These are phyloP conservation scores for Medauroidea extradentata DNA, from an alignment of 1,140 invertebrate genomes.

Conservation along the genomic window DNA sequence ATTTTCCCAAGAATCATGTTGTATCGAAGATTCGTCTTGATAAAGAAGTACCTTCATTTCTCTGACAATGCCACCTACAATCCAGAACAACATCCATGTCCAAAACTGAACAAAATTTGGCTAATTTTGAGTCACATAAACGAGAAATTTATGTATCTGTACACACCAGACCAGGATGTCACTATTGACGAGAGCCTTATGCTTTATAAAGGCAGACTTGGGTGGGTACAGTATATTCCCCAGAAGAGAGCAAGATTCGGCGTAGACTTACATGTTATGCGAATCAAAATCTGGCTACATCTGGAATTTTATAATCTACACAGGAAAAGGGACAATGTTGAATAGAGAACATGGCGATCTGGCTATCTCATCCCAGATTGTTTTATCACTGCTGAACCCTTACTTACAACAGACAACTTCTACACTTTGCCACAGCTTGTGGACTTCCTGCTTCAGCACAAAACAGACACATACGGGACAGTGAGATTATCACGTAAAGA, in stretches of 20 bases:
- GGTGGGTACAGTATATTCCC: slow-evolving; percentile 17
- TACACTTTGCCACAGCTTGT: background rate
- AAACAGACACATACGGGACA: slow-evolving; percentile 5
- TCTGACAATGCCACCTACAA: too few relatives aligned
- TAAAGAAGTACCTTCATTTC: too few relatives aligned
- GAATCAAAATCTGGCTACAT: slow-evolving; percentile 5
- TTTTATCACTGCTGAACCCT: too few relatives aligned
- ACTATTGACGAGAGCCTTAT: slow-evolving; percentile 17
- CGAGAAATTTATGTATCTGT: background rate
- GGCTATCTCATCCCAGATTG: background rate
- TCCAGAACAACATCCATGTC: too few relatives aligned
- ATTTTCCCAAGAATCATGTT: too few relatives aligned
- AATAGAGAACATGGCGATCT: background rate
- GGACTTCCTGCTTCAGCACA: background rate
- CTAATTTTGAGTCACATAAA: too few relatives aligned
- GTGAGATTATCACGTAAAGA: slow-evolving; percentile 3
- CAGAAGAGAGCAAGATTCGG: slow-evolving; percentile 19
- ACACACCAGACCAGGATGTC: slow-evolving; percentile 7
- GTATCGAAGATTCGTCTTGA: too few relatives aligned
- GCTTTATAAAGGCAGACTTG: slow-evolving; percentile 16
- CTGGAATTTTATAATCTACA: background rate
- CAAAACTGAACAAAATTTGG: too few relatives aligned
- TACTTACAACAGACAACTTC: too few relatives aligned
- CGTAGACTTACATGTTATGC: slow-evolving; percentile 11
- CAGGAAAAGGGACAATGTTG: slow-evolving; percentile 3